Evolutionary conservation across 1,140 invertebrate species (phyloP), one percentile per base, ranked within the genome.

Genomic region (Pseudomyrmex concolor): DNA sequence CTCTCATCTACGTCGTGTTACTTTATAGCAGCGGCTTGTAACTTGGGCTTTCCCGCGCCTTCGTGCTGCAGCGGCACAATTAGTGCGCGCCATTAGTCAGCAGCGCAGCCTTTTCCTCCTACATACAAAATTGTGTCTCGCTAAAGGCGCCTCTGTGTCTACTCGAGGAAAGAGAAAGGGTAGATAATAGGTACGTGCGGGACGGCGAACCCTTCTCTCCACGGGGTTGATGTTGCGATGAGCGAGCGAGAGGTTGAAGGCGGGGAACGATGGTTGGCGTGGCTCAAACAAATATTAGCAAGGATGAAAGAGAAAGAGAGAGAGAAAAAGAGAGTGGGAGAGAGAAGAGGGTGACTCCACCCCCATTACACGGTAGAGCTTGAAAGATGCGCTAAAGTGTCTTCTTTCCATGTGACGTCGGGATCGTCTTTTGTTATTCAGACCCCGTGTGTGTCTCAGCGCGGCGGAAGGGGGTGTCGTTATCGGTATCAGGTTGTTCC

Each of bases 71-170:
- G 80, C 84, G 86, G 85, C 72, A 87, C 86, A 90, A 91, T 91
- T 92, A 91, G 88, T 89, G 84, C 86, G 70, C 85, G 68, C 91
- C 90, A 91, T 92, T 92, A 92, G 90, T 89, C 90, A 89, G 84
- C 71, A 83, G 48, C 34, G 34, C 84, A 88, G 74, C 84, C 86
- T 87, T 90, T 89, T 84, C 84, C 87, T 88, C 82, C 68, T 85
- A 84, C 84, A 62, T 68, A 78, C 66, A 73, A 90, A 90, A 88
- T 91, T 86, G 84, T 86, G 83, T 74, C 85, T 72, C 71, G 54
- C 70, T 81, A 85, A 89, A 86, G 89, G 86, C 83, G 84, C 85
- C 87, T 85, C 77, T 86, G 72, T 86, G 86, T 86, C 80, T 89
- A 59, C 55, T 74, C 72, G 66, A 59, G 74, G 84, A 72, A 83